Percentiles rank a stretch among this genome's conserved stretches.
Conservation (phyloP, 2,113 vertebrate species). For the Willisornis vidua region DNA sequence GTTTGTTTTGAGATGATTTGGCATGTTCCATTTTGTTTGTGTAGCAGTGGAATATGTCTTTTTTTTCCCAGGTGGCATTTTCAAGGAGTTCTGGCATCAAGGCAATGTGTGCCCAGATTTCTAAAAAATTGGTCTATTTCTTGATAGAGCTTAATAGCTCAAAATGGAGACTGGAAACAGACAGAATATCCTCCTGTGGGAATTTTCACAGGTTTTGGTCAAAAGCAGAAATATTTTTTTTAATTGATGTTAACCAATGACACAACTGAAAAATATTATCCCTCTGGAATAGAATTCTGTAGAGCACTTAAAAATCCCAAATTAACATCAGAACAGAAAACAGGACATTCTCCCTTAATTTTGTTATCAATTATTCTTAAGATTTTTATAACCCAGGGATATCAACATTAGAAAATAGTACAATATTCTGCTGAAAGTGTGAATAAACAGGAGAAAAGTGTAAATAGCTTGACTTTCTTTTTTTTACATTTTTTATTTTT, state of each 20-base stretch:
- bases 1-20: slow-evolving; percentile 5
- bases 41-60: not conserved
- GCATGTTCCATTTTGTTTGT: not conserved
- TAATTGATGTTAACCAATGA: not conserved
- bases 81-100: not conserved
- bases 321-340: not conserved
- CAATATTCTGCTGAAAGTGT: not conserved
- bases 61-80: not conserved
- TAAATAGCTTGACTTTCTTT: rapidly evolving
- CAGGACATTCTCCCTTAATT: not conserved
- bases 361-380: not conserved
- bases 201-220: not conserved
- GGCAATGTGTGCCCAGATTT: not conserved
- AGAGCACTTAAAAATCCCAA: not conserved
- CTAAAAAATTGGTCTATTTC: not conserved
- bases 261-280: not conserved
- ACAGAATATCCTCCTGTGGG: not conserved
- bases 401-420: not conserved
- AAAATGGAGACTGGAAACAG: not conserved
- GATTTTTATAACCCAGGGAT: not conserved
- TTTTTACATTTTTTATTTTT: not conserved
- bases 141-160: not conserved
- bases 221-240: not conserved
- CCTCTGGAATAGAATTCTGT: not conserved
- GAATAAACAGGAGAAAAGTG: not conserved